Evolutionary conservation across 2,888 invertebrate genomes (phyloP), one percentile per base, ranked within the genome.

Genomic region (Cerastoderma edule): DNA sequence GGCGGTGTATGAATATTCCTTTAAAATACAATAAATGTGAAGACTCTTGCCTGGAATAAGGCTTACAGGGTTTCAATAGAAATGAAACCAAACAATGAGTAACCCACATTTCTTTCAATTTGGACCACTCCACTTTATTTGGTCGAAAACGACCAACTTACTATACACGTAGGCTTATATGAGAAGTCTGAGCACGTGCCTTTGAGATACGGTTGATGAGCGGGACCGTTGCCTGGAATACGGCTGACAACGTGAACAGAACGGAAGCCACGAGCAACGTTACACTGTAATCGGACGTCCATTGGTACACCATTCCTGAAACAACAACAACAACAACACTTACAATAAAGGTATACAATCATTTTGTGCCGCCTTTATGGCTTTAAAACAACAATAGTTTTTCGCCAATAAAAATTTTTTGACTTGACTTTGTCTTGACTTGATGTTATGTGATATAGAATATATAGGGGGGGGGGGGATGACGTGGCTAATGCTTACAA

Each of bases 221-320:
- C 2, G 83, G 83, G 10, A 80, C 67, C 48, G 79, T 50, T 3
- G 78, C 73, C 64, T 79, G 79, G 4, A 71, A 60, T 22, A 67
- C 33, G 0, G 77, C 80, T 19, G 80, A 56, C 27, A 78, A 46
- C 13, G 76, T 28, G 33, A 76, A 78, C 16, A 82, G 63, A n/a
- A 80, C 32, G 0, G 72, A 80, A 28, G 82, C 81, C 53, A 82
- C 78, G 16, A 71, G 60, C 16, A 78, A 70, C 10, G 80, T 66
- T 28, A 72, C 63, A 1, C 70, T 66, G 44, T 84, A 84, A 50
- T 77, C 70, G 28, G 75, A 19, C 5, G 78, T 80, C 68, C 75
- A 65, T 24, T 80, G 74, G 46, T 80, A 84, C 4, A 83, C 63
- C 10, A 72, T 44, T 48, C 84, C 84, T 84, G 73, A 54, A 66